These are phyloP conservation scores for Mycetomoellerius zeteki DNA, from an alignment of 1,140 invertebrate genomes.

Conservation along the genomic window DNA sequence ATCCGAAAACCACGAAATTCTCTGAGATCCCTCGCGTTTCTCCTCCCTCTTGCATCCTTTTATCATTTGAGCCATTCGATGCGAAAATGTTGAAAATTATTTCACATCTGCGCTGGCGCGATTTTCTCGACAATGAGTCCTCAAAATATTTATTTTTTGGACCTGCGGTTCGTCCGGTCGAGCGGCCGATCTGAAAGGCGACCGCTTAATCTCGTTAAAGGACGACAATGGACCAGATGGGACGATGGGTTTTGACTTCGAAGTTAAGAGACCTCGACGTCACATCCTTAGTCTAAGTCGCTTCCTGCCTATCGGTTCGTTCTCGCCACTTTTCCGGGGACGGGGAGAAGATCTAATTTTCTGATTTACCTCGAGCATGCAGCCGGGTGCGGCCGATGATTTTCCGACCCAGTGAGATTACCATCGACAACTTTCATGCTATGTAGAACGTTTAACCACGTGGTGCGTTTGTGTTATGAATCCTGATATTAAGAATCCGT, in stretches of 20 bases:
- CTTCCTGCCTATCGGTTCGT: conserved; percentile 10
- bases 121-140: conserved; percentile 73
- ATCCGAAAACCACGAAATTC: conserved; percentile 45
- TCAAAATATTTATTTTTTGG: conserved; percentile 83
- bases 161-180: conserved; percentile 45
- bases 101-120: conserved; percentile 73
- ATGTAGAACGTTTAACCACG: neutral
- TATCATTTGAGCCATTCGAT: conserved; percentile 45
- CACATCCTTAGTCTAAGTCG: conserved; percentile 8
- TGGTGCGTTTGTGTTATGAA: neutral
- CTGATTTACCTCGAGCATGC: conserved; percentile 45
- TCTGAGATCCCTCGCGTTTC: neutral
- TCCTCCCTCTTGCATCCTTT: conserved; percentile 4
- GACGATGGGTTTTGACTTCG: conserved; percentile 72
- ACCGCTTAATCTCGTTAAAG: conserved; percentile 78
- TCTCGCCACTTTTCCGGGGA: neutral
- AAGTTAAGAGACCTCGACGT: conserved; percentile 73
- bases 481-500: too few relatives aligned
- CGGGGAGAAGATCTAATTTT: conserved; percentile 66
- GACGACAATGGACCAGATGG: conserved; percentile 69
- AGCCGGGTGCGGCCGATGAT: conserved; percentile 35
- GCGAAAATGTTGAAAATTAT: conserved; percentile 49
- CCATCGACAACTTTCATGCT: neutral
- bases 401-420: conserved; percentile 44
- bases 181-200: conserved; percentile 71